Base-by-base conservation (phyloP, 2,113 vertebrate species). In the Lepidothrix coronata region DNA sequence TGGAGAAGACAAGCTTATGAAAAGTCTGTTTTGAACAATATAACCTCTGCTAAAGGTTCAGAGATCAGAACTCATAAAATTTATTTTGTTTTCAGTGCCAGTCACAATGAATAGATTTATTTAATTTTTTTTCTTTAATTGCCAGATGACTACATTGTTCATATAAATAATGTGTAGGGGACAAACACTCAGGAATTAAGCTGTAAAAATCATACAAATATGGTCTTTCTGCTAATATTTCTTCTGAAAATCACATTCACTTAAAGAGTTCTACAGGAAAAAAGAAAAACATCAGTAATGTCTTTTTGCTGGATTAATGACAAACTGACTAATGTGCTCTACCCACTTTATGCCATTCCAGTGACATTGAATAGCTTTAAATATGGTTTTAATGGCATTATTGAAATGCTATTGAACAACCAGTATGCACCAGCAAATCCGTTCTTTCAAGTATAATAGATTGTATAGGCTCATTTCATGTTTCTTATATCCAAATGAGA, bases 381-480 rank as follows among this genome's bases (percentile, higher is more conserved):
- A 93, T 86, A 95, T 72, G 61, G 70, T 88, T 95, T 95, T 91
- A 95, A 93, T 92, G 85, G 41, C 79, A 86, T 87, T 94, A 84
- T 88, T 93, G 61, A 90, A 96, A 90, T 78, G 72, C 66, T 88
- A 52, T 90, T 91, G 73, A 88, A 85, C 65, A 92, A 84, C 76
- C 44, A 84, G 68, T 78, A 74, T 1, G 44, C 61, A 89, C 76
- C 68, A 74, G 85, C 46, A 94, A 96, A 88, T 81, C 85, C 16
- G 0, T 80, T 52, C 76, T 90, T 93, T 92, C 65, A 81, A 94
- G 35, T 88, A 44, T 66, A 94, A 71, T 81, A 73, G 30, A 76
- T 88, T 88, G 72, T 55, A 85, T 39, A 90, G 85, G 55, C 58
- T 96, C 73, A 93, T 93, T 96, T 95, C 55, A n/a, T 46, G 51